phyloP scores from a whole-genome alignment of 1,140 invertebrate genomes.

The Hyphantria cunea region DNA sequence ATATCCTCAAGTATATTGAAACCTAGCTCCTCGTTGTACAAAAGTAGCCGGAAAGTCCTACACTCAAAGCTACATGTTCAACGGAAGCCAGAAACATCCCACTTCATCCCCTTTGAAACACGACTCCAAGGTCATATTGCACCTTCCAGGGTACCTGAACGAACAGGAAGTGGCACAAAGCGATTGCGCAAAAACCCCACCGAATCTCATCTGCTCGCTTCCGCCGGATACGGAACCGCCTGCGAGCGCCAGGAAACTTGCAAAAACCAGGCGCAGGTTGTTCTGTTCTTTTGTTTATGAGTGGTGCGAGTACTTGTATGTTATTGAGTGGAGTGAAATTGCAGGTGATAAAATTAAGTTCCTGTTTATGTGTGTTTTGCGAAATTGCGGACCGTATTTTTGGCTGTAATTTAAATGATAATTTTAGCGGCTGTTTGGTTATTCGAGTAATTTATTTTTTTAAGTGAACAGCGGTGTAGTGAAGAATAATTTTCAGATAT shows the following conservation, averaged over 20 bases:
- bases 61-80: constrained; percentile 20
- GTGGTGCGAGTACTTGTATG: constrained; percentile 12
- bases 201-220: constrained; percentile 63
- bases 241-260: constrained; percentile 53
- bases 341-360: constrained; percentile 15
- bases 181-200: constrained; percentile 54
- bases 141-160: constrained; percentile 63
- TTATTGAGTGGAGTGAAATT: constrained; percentile 10
- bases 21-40: background rate
- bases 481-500: too few species aligned
- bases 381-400: constrained; percentile 5
- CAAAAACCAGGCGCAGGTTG: constrained; percentile 67
- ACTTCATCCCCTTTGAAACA: constrained; percentile 54
- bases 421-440: background rate
- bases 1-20: background rate
- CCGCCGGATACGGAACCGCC: constrained; percentile 70
- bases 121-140: constrained; percentile 69
- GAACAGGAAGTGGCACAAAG: constrained; percentile 47
- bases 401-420: constrained; percentile 2
- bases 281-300: constrained; percentile 28
- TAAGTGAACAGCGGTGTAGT: too few species aligned
- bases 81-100: constrained; percentile 36
- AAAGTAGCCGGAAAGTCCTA: constrained; percentile 19
- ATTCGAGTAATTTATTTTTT: too few species aligned
- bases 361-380: constrained; percentile 2